Conservation (phyloP, 92 coral and sea anemone species). For the Phenganax marumi region DNA sequence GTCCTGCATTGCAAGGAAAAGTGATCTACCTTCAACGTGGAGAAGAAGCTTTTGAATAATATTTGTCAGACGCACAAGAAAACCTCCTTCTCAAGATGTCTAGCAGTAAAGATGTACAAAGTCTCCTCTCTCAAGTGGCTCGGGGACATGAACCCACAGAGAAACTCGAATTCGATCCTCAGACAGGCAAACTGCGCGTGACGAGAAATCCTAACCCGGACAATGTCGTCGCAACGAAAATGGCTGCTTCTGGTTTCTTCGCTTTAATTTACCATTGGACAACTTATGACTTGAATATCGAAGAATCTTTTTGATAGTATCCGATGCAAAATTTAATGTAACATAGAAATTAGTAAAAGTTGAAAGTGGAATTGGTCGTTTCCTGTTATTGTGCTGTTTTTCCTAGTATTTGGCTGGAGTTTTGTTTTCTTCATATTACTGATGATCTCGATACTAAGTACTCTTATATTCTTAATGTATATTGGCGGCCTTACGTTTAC, state of each 20-base stretch:
- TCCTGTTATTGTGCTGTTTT: background rate
- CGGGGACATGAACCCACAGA: slow-evolving; percentile 32
- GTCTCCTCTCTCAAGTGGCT: slow-evolving; percentile 32
- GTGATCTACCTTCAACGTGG: background rate
- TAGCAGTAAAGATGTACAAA: slow-evolving; percentile 35
- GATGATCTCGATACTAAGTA: too few relatives aligned
- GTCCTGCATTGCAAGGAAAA: background rate
- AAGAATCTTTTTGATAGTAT: background rate
- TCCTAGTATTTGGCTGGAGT: background rate
- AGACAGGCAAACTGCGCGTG: slow-evolving; percentile 72
- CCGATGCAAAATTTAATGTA: background rate
- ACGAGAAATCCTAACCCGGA: slow-evolving; percentile 36
- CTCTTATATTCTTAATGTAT: too few relatives aligned
- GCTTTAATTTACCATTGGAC: background rate
- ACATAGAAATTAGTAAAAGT: background rate
- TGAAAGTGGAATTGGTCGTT: background rate
- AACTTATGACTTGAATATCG: background rate
- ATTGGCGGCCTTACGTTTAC: too few relatives aligned
- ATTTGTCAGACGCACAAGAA: background rate
- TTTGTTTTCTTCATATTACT: too few relatives aligned
- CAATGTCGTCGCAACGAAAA: slow-evolving; percentile 45
- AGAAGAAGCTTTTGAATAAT: background rate
- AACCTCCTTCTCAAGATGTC: slow-evolving; percentile 3
- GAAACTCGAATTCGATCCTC: slow-evolving; percentile 69
- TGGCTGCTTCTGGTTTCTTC: slow-evolving; percentile 45